Conservation (phyloP, 2,888 invertebrate species). For the Timema podura region DNA sequence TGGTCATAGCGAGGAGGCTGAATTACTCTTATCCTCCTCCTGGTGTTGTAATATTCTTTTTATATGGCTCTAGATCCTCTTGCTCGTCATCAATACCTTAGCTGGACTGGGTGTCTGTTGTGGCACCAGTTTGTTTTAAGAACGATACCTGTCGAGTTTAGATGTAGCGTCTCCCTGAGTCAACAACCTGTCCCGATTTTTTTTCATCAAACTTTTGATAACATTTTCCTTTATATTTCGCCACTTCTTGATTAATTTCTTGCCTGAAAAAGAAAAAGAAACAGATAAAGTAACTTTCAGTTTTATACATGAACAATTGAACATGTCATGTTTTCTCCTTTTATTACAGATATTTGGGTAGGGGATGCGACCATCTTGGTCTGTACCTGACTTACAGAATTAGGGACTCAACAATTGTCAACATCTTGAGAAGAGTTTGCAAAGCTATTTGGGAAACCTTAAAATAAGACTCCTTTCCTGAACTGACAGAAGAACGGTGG, state of each 20-base stretch:
- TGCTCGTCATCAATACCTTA: neutral
- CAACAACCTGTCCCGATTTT: neutral
- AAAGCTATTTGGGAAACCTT: neutral
- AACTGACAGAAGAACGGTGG: neutral
- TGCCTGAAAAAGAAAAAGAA: neutral
- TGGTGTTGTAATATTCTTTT: neutral
- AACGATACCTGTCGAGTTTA: neutral
- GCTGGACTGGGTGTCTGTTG: neutral
- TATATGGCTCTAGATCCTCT: neutral
- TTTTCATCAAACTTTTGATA: neutral
- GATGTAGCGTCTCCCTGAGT: neutral
- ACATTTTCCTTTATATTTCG: slow-evolving; percentile 1
- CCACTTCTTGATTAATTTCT: neutral
- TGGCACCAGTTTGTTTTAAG: neutral
- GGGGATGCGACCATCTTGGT: neutral
- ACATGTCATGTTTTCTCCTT: neutral
- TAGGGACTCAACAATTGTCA: neutral
- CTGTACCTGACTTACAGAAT: neutral
- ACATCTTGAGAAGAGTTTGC: neutral
- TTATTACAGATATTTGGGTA: neutral
- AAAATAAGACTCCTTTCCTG: no score
- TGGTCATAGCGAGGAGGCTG: no score
- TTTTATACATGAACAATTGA: neutral
- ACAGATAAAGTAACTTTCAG: neutral
- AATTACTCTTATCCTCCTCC: neutral